Evolutionary conservation across 2,888 invertebrate species (phyloP).

Genomic region (Cheilosia urbana): DNA sequence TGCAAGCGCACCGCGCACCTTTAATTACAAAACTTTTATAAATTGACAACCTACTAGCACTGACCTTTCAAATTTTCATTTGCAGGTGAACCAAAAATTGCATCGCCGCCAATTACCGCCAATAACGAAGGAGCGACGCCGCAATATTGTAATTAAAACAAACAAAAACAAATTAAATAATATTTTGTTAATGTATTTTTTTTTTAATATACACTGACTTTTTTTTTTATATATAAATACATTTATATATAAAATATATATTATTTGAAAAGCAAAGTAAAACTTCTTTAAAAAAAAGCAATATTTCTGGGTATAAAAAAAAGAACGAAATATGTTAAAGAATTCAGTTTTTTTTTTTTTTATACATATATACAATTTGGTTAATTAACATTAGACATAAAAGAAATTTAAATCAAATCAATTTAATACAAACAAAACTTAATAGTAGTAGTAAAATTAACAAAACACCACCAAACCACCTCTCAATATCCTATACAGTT

Average conservation of each 20-base stretch:
- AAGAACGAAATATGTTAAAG: conserved; percentile 37
- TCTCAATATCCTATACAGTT: conserved; percentile 50
- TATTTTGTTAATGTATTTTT: conserved; percentile 72
- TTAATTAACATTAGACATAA: conserved; percentile 37
- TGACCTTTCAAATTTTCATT: conserved; percentile 21
- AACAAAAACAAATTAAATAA: conserved; percentile 46
- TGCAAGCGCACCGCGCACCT: no score
- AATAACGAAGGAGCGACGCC: conserved; percentile 80
- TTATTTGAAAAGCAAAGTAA: conserved; percentile 50
- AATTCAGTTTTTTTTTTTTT: conserved; percentile 18
- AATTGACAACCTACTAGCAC: background rate
- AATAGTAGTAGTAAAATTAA: conserved; percentile 41
- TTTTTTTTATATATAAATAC: conserved; percentile 61
- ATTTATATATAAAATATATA: conserved; percentile 49
- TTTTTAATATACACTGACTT: conserved; percentile 70
- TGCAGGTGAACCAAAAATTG: conserved; percentile 82
- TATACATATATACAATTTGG: conserved; percentile 19
- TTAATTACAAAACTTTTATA: background rate
- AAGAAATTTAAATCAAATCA: conserved; percentile 23
- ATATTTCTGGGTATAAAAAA: conserved; percentile 54
- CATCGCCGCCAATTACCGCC: conserved; percentile 79
- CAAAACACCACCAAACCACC: conserved; percentile 56
- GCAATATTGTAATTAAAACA: conserved; percentile 81
- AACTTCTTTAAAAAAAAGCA: conserved; percentile 61
- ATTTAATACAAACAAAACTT: conserved; percentile 28